A percentile compares a stretch with the other conserved stretches of the same genome.
phyloP scores from a whole-genome alignment of 2,888 invertebrate genomes.

The Zele albiditarsus region DNA sequence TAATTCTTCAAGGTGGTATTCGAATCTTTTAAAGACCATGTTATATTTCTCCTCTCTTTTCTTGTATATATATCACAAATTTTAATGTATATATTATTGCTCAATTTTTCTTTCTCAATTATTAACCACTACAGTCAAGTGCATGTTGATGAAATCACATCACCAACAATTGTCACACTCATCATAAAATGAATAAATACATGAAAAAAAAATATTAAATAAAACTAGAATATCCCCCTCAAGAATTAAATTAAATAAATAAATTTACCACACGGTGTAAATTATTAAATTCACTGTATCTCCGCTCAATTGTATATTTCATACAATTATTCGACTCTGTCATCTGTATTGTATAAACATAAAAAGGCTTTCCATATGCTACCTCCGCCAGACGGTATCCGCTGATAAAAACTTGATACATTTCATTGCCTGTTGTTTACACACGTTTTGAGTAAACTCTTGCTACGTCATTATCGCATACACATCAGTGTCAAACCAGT shows the following conservation, averaged over 20 bases:
- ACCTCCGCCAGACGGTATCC: conserved; percentile 71
- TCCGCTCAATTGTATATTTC: conserved; percentile 73
- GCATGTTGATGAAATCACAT: too few species aligned
- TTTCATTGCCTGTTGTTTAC: conserved; percentile 60
- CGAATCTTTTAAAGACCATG: too few species aligned
- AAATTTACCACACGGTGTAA: conserved; percentile 74
- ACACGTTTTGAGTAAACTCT: conserved; percentile 40
- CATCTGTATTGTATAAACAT: conserved; percentile 74
- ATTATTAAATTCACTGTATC: conserved; percentile 77
- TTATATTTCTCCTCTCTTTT: too few species aligned
- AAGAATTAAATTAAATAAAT: conserved; percentile 14
- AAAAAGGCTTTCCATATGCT: conserved; percentile 72
- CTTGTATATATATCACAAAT: too few species aligned
- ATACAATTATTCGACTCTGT: conserved; percentile 65
- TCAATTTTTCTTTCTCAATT: too few species aligned
- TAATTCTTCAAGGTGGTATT: too few species aligned
- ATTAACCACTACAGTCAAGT: too few species aligned
- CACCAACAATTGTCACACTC: too few species aligned
- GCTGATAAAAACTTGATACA: conserved; percentile 71
- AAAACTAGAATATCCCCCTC: neutral
- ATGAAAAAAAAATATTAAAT: neutral
- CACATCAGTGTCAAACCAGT: conserved; percentile 28
- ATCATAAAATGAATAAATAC: neutral
- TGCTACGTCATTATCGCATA: conserved; percentile 47
- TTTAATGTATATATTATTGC: too few species aligned